These are phyloP conservation scores for Hyalella azteca DNA, from an alignment of 2,888 invertebrate species.

Conservation along the genomic window DNA sequence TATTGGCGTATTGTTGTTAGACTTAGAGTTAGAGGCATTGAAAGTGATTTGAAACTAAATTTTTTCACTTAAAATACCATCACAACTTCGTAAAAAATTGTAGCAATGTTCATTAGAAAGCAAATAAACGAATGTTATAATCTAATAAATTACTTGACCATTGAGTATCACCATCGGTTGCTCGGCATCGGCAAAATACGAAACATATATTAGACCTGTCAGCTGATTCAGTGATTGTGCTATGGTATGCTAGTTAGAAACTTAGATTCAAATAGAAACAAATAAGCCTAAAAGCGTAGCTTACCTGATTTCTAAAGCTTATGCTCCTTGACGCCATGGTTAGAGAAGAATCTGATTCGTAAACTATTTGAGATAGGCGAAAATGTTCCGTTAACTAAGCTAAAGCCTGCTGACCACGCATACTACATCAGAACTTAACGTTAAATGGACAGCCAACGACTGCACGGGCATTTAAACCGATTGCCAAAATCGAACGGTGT, in stretches of 20 bases:
- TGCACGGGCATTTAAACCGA: conserved; percentile 15
- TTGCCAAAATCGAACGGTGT: not conserved
- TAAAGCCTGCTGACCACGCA: too few species aligned
- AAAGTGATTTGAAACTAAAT: not conserved
- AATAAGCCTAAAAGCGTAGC: too few species aligned
- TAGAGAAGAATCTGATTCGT: not conserved
- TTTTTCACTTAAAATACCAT: not conserved
- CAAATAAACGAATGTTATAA: not conserved
- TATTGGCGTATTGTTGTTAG: not conserved
- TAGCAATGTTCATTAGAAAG: not conserved
- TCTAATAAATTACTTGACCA: not conserved
- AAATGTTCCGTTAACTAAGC: not conserved
- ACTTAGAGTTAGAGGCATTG: not conserved
- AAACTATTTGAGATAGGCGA: not conserved
- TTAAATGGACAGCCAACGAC: not conserved
- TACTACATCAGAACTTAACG: not conserved
- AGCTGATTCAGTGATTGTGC: too few species aligned
- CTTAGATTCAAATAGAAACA: too few species aligned
- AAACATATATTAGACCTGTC: too few species aligned
- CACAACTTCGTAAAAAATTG: not conserved
- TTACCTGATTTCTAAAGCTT: not conserved
- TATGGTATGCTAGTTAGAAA: too few species aligned
- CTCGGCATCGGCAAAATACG: too few species aligned
- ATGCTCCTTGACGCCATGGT: not conserved
- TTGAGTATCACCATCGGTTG: too few species aligned